Base-by-base conservation (phyloP, 92 coral and sea anemone genomes). In the Zoanthus sociatus region DNA sequence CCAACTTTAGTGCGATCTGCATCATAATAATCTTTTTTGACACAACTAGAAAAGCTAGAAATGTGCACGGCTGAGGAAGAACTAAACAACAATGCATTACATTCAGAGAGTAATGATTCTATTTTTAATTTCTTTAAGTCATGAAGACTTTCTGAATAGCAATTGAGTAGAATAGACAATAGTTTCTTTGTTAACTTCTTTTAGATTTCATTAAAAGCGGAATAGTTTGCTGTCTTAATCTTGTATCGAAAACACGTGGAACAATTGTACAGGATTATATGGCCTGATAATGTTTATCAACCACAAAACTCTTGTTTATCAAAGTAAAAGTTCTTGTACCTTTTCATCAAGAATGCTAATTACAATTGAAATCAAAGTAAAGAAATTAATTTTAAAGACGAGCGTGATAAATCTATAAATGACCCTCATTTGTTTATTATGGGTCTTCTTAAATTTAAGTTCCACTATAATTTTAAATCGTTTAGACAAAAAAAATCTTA, bases 61-160 rank as follows among this genome's bases (percentile, higher is more conserved):
- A 58, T 14, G 20, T 17, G n/a, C n/a, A 58, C 66, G 14, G n/a
- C 17, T 58, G 66, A 58, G n/a, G 17, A 1, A 58, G 17, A 9
- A 63, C 21, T 63, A 21, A 63, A 17, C 26, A 20, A 63, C 17
- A 63, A 20, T 17, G 69, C 6, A 63, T 63, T 63, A 63, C 69
- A 63, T 63, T 63, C 69, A 63, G 69, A 63, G 21, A 63, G 69
- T 63, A 63, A 63, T 63, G 69, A 63, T 63, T 63, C 69, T 63
- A 15, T 61, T 63, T 63, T 17, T 17, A 63, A 63, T 63, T 63
- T 63, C 69, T 63, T 2, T 37, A 63, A n/a, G 10, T 31, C 21
- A 63, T 63, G 10, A 63, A 18, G 5, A 63, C 69, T 20, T 16
- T 63, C 30, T 63, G 8, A 63, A 63, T 63, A 63, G 10, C 26